These are phyloP conservation scores for Narcine bancroftii DNA, from an alignment of 2,113 vertebrate genomes.

Conservation along the genomic window DNA sequence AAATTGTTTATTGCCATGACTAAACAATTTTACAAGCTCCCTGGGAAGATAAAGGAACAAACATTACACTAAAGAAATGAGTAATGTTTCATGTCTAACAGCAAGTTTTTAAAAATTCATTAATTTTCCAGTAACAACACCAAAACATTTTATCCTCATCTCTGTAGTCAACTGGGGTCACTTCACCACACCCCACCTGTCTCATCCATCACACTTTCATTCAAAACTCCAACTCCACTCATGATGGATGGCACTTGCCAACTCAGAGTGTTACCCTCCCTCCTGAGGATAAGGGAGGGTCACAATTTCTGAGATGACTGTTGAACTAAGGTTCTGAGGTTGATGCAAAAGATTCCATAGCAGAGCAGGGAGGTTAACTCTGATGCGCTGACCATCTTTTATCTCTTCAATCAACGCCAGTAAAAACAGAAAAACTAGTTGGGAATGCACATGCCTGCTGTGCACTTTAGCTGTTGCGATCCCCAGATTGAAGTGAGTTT, in stretches of 20 bases:
- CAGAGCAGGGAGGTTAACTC: neutral
- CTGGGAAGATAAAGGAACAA: conserved; percentile 46
- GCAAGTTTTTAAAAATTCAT: too few relatives aligned
- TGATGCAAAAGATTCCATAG: neutral
- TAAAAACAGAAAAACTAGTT: neutral
- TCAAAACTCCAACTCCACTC: neutral
- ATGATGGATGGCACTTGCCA: neutral
- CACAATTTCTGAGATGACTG: too few relatives aligned
- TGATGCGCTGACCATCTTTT: neutral
- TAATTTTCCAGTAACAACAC: too few relatives aligned
- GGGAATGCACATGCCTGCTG: neutral
- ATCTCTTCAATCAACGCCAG: neutral
- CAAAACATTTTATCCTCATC: too few relatives aligned
- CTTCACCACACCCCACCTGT: neutral
- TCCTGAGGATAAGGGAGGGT: neutral
- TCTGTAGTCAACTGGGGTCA: neutral
- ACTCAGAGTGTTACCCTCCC: neutral
- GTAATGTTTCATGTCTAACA: neutral
- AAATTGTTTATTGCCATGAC: conserved; percentile 47
- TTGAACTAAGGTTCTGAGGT: neutral
- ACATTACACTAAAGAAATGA: conserved; percentile 19
- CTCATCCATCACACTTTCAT: neutral
- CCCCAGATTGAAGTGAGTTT: neutral
- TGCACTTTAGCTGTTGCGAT: neutral
- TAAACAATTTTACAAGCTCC: conserved; percentile 64